These are phyloP conservation scores for Eucidaris tribuloides DNA, from an alignment of 35 echinoderm and acorn worm genomes.

Conservation along the genomic window DNA sequence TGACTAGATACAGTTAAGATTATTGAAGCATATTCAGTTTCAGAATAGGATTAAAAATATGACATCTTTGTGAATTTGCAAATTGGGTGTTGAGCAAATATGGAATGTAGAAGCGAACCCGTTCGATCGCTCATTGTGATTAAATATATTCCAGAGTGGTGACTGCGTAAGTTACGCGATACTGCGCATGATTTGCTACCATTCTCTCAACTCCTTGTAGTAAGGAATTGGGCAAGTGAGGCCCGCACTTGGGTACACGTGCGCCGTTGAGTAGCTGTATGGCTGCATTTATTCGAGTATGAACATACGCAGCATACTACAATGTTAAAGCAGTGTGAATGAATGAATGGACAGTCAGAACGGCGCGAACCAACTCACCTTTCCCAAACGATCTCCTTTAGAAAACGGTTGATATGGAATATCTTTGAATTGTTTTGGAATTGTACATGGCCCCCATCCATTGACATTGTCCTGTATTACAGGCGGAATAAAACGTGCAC, in stretches of 20 bases:
- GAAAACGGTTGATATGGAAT: constrained; percentile 99
- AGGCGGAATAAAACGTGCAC: constrained; percentile 79
- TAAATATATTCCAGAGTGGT: no score
- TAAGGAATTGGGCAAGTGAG: background rate
- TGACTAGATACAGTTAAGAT: no score
- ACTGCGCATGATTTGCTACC: background rate
- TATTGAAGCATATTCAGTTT: no score
- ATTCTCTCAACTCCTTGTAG: background rate
- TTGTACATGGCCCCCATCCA: constrained; percentile 89
- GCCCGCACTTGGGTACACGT: background rate
- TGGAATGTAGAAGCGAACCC: no score
- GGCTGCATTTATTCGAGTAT: background rate
- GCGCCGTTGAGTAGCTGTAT: background rate
- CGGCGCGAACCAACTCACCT: constrained; percentile 40
- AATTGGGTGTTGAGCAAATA: no score
- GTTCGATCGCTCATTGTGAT: no score
- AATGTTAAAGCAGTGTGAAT: background rate
- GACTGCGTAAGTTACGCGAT: no score
- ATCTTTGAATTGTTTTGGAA: constrained; percentile 98
- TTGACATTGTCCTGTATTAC: constrained; percentile 90
- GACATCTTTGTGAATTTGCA: no score
- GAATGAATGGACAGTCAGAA: background rate
- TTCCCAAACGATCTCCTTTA: constrained; percentile 98
- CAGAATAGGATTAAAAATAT: no score
- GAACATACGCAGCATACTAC: background rate